Base-by-base conservation (phyloP, 1,140 invertebrate species). In the Steinernema khuongi region DNA sequence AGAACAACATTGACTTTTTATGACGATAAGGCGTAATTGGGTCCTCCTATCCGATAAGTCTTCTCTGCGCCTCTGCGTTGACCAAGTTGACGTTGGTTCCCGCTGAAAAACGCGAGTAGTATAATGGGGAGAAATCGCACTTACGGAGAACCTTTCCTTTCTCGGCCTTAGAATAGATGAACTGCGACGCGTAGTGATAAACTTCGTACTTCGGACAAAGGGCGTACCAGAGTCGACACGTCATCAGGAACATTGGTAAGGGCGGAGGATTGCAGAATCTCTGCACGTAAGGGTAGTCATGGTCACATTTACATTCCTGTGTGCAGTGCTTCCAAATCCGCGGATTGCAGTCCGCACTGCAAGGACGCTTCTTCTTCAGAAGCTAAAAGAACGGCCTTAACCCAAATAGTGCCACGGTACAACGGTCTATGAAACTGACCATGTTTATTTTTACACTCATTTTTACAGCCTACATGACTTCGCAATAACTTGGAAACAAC, bases 111-210 rank as follows among this genome's bases (percentile, higher is more conserved):
- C 26, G 33, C 30, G 31, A 73, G 19, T 18, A 41, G 18, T 0
- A 1, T 31, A 18, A 31, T 71, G 70, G 36, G 2, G 1, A 19
- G 30, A 2, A 11, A 73, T n/a, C n/a, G 31, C 31, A 70, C 74
- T 78, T 68, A 81, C 79, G 79, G 30, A 80, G 36, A 0, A 74
- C 73, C 75, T 80, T 80, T 67, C 79, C 79, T 68, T 80, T 80
- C 30, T 80, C 79, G 2, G 79, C 79, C 22, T 80, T 80, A 18
- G 79, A 80, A 43, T 80, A 80, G 31, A 80, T 70, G 41, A 78
- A 80, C 67, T 80, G 79, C 31, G 79, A 80, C 0, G 79, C 73
- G 69, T 80, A 78, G 68, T 80, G 79, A 32, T 79, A 78, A 29
- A 33, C 17, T 18, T 80, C 76, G 68, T 81, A 81, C 44, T 80